phyloP scores from a whole-genome alignment of 2,888 invertebrate species.

The Gandaritis pyraliata region DNA sequence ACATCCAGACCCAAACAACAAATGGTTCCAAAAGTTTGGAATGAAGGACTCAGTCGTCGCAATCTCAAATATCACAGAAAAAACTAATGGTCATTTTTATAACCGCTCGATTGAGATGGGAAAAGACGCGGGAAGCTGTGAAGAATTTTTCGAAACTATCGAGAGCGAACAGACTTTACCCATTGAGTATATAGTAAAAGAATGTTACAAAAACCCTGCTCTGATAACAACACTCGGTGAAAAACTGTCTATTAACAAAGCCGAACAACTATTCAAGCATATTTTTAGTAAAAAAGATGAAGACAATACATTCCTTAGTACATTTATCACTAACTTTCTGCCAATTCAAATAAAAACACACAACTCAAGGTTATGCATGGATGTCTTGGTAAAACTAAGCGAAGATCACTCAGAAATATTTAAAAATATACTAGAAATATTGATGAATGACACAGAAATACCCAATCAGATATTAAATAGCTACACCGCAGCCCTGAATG shows the following conservation, averaged over 20 bases:
- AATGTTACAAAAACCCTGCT: constrained; percentile 48
- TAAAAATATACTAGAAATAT: constrained; percentile 45
- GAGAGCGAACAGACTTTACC: constrained; percentile 50
- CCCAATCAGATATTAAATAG: constrained; percentile 56
- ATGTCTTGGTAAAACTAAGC: constrained; percentile 56
- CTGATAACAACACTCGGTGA: constrained; percentile 51
- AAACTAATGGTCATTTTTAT: constrained; percentile 16
- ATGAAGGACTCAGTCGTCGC: constrained; percentile 27
- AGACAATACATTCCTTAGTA: constrained; percentile 45
- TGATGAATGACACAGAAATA: constrained; percentile 55
- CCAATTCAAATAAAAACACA: constrained; percentile 54
- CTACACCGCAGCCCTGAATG: constrained; percentile 51
- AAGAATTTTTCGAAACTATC: constrained; percentile 49
- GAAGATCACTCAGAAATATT: constrained; percentile 48
- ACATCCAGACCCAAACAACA: constrained; percentile 48
- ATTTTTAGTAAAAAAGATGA: constrained; percentile 46
- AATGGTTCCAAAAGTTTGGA: constrained; percentile 56
- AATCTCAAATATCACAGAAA: neutral
- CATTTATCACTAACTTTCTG: constrained; percentile 53
- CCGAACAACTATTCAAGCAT: constrained; percentile 55
- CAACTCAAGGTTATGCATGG: constrained; percentile 52
- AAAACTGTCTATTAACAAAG: constrained; percentile 44
- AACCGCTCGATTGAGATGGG: constrained; percentile 12
- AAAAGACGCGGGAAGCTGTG: constrained; percentile 28
- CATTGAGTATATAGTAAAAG: constrained; percentile 48